Evolutionary conservation across 2,113 vertebrate species (phyloP).

Genomic region (Caranx ignobilis): DNA sequence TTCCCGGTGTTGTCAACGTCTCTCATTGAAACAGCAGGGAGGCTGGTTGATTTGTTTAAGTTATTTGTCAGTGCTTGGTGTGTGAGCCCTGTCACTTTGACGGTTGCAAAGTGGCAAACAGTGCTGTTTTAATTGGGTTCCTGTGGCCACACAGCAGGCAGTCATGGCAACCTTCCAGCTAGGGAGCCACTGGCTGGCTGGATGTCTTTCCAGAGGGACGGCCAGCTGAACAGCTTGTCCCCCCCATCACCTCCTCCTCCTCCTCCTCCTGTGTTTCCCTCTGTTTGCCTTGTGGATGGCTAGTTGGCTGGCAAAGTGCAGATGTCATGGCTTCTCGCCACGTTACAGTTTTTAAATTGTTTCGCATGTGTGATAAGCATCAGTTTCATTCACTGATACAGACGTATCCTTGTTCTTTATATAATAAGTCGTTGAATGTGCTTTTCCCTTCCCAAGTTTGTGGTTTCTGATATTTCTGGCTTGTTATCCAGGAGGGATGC

Average conservation of each 20-base stretch:
- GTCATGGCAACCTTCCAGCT: constrained; percentile 64
- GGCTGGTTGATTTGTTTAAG: constrained; percentile 5
- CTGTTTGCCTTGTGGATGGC: constrained; percentile 33
- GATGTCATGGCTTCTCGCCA: constrained; percentile 50
- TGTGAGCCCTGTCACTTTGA: constrained; percentile 14
- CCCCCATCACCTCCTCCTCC: background rate
- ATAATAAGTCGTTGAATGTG: background rate
- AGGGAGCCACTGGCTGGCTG: constrained; percentile 30
- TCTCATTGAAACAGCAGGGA: background rate
- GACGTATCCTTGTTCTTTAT: background rate
- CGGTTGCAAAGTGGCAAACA: constrained; percentile 17
- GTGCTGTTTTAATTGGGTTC: constrained; percentile 53
- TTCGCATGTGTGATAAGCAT: background rate
- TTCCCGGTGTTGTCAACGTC: background rate
- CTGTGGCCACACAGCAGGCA: constrained; percentile 30
- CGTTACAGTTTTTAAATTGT: constrained; percentile 42
- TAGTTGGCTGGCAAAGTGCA: constrained; percentile 33
- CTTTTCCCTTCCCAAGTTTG: background rate
- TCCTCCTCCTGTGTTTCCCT: background rate
- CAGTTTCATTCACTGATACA: background rate
- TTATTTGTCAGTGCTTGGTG: constrained; percentile 27
- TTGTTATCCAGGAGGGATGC: constrained; percentile 92
- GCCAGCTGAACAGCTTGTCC: constrained; percentile 8
- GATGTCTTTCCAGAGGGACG: constrained; percentile 35
- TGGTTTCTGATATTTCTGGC: background rate